Evolutionary conservation across 2,113 vertebrate species (phyloP).

Genomic region (Notechis scutatus): DNA sequence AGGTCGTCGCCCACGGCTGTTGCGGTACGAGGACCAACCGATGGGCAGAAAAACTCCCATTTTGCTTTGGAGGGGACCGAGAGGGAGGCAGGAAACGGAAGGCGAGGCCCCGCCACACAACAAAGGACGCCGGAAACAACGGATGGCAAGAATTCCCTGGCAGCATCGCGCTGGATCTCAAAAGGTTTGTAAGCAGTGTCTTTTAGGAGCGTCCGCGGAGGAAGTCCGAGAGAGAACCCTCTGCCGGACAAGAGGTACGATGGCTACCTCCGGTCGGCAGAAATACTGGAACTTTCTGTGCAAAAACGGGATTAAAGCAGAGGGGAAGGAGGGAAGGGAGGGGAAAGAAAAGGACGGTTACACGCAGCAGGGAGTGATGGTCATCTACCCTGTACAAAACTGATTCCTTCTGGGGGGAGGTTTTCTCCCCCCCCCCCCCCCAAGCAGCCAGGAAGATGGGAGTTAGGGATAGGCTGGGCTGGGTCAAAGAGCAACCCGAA

Average conservation of each 20-base stretch:
- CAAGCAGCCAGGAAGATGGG: background rate
- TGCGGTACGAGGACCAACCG: background rate
- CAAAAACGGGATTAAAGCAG: background rate
- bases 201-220: background rate
- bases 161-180: background rate
- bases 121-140: background rate
- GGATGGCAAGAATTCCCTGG: background rate
- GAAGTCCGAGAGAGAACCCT: background rate
- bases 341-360: background rate
- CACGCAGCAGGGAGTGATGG: background rate
- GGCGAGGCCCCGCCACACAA: background rate
- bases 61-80: background rate
- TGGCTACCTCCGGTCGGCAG: background rate
- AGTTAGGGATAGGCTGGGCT: background rate
- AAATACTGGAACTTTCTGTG: background rate
- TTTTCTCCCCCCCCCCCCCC: background rate
- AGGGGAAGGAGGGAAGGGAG: too few relatives aligned
- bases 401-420: background rate
- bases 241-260: background rate
- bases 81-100: too few relatives aligned
- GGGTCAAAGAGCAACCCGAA: background rate
- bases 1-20: background rate
- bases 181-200: background rate
- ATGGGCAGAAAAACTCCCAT: background rate
- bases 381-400: background rate